These are phyloP conservation scores for Brachionus plicatilis DNA, from an alignment of 1,140 invertebrate species.

Conservation along the genomic window DNA sequence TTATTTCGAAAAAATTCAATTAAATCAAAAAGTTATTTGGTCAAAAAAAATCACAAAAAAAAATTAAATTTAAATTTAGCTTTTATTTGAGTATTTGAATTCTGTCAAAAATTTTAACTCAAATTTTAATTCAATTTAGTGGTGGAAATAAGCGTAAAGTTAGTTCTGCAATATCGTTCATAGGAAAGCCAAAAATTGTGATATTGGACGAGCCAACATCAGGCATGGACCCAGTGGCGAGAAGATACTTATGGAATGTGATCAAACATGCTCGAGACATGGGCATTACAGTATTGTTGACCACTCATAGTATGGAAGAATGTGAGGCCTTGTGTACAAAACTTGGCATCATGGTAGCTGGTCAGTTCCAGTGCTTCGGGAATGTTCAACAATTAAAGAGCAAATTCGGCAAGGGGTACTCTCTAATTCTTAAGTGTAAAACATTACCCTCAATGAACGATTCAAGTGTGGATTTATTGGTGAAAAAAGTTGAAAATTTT, in stretches of 20 bases:
- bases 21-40: no score
- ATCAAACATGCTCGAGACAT: slow-evolving; percentile 42
- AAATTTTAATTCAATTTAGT: slow-evolving; percentile 8
- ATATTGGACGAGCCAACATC: slow-evolving; percentile 52
- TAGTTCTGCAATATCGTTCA: slow-evolving; percentile 81
- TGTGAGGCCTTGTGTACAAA: slow-evolving; percentile 45
- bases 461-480: not conserved
- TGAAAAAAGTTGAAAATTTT: slow-evolving; percentile 25
- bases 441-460: not conserved
- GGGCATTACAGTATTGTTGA: slow-evolving; percentile 41
- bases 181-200: slow-evolving; percentile 58
- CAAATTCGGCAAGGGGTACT: slow-evolving; percentile 56
- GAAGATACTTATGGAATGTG: slow-evolving; percentile 38
- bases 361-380: slow-evolving; percentile 47
- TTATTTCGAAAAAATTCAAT: no score
- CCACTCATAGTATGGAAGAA: slow-evolving; percentile 50
- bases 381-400: slow-evolving; percentile 48
- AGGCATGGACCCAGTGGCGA: slow-evolving; percentile 39
- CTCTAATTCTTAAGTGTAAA: slow-evolving; percentile 49
- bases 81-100: no score
- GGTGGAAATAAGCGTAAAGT: slow-evolving; percentile 85
- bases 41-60: no score
- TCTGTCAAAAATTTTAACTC: not conserved
- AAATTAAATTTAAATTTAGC: no score
- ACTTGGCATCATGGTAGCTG: slow-evolving; percentile 49